These are phyloP conservation scores for Lordiphosa mommai DNA, from an alignment of 1,140 invertebrate genomes.

Conservation along the genomic window DNA sequence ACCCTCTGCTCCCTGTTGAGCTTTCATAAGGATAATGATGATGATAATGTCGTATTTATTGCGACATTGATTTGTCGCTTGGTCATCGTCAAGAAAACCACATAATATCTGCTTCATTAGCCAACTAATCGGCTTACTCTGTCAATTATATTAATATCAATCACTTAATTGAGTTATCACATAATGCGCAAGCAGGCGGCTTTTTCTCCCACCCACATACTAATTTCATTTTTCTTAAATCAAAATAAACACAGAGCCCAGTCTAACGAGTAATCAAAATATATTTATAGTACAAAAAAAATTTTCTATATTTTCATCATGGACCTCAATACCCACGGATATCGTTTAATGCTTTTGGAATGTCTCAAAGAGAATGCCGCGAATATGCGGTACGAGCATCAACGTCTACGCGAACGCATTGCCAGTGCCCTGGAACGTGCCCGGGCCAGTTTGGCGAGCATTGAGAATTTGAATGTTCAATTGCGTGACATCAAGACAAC, in stretches of 20 bases:
- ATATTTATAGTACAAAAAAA: neutral
- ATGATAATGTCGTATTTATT: slow-evolving; percentile 45
- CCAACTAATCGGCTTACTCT: slow-evolving; percentile 53
- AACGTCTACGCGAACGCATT: slow-evolving; percentile 24
- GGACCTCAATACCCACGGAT: slow-evolving; percentile 4
- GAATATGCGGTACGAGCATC: slow-evolving; percentile 36
- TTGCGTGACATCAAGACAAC: slow-evolving; percentile 28
- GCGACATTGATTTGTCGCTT: slow-evolving; percentile 41
- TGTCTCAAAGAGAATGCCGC: slow-evolving; percentile 42
- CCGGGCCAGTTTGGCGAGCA: slow-evolving; percentile 4
- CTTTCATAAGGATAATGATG: slow-evolving; percentile 15
- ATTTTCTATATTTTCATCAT: slow-evolving; percentile 18
- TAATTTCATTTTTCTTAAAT: neutral
- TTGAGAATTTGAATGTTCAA: slow-evolving; percentile 17
- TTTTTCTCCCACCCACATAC: neutral
- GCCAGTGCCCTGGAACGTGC: slow-evolving; percentile 9
- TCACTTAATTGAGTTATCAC: slow-evolving; percentile 22
- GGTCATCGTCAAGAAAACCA: neutral
- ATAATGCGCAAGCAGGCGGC: slow-evolving; percentile 16
- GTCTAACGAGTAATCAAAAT: neutral
- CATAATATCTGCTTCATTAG: slow-evolving; percentile 35
- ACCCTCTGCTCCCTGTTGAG: neutral
- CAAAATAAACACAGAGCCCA: neutral
- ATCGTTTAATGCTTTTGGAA: slow-evolving; percentile 21
- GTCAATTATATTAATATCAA: slow-evolving; percentile 52